phyloP scores from a whole-genome alignment of 2,888 invertebrate genomes.

The Lamproptera curius region DNA sequence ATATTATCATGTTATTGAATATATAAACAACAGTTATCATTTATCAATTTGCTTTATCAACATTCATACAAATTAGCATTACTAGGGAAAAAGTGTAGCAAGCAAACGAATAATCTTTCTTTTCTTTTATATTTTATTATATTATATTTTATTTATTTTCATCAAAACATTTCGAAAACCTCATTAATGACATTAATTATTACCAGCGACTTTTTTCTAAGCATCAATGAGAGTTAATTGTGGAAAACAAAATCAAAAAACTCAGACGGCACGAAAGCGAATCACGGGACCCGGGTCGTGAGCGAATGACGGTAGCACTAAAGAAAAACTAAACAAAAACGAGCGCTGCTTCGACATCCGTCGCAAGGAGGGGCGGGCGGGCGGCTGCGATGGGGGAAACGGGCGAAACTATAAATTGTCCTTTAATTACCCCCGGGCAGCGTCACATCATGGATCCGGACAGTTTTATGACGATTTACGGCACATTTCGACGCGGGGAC shows the following conservation, averaged over 20 bases:
- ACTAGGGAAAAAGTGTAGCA: no score
- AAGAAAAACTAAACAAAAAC: conserved; percentile 42
- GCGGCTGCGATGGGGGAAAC: conserved; percentile 49
- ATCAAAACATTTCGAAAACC: no score
- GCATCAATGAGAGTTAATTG: conserved; percentile 21
- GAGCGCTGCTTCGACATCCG: conserved; percentile 45
- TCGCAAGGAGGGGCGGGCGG: conserved; percentile 43
- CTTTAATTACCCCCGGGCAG: conserved; percentile 80
- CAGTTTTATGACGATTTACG: conserved; percentile 83
- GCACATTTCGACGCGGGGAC: conserved; percentile 70
- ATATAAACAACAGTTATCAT: no score
- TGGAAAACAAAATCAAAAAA: conserved; percentile 7
- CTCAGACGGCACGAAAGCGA: conserved; percentile 11
- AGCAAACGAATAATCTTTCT: no score
- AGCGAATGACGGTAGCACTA: conserved; percentile 30
- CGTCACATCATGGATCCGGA: conserved; percentile 86
- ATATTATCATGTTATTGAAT: no score
- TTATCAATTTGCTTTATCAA: no score
- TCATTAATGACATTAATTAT: no score
- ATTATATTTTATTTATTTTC: no score
- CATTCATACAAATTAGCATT: no score
- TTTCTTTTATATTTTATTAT: no score
- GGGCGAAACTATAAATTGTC: conserved; percentile 77
- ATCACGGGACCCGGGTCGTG: conserved; percentile 20
- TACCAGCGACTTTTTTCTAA: no score